phyloP scores from a whole-genome alignment of 2,888 invertebrate species.

The Calliphora vomitoria region DNA sequence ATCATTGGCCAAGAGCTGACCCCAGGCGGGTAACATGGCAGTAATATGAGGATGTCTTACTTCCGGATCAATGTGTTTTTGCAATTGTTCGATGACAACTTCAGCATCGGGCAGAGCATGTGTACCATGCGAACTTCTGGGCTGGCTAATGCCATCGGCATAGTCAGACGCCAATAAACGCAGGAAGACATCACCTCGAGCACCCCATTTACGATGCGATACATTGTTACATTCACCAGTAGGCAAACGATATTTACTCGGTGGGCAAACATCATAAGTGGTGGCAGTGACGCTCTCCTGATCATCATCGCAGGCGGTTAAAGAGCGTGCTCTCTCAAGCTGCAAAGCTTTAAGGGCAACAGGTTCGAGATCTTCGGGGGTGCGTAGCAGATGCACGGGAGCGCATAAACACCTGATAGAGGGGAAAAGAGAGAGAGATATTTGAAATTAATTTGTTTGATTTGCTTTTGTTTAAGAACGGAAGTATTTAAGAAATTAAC shows the following conservation, averaged over 20 bases:
- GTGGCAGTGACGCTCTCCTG: slow-evolving; percentile 71
- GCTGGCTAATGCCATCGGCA: slow-evolving; percentile 85
- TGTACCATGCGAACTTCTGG: slow-evolving; percentile 85
- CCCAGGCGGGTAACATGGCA: slow-evolving; percentile 92
- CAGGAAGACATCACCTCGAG: slow-evolving; percentile 91
- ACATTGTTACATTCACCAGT: slow-evolving; percentile 96
- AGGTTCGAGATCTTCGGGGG: slow-evolving; percentile 81
- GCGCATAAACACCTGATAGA: slow-evolving; percentile 79
- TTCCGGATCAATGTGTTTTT: slow-evolving; percentile 85
- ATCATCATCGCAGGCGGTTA: slow-evolving; percentile 77
- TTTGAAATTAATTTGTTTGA: neutral
- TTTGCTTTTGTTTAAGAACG: neutral
- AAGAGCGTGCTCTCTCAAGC: slow-evolving; percentile 79
- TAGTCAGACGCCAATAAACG: slow-evolving; percentile 90
- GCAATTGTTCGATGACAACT: slow-evolving; percentile 87
- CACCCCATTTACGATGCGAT: slow-evolving; percentile 93
- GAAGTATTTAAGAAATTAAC: neutral
- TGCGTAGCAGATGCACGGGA: slow-evolving; percentile 78
- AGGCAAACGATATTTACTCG: slow-evolving; percentile 92
- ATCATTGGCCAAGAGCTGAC: slow-evolving; percentile 90
- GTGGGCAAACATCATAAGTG: slow-evolving; percentile 87
- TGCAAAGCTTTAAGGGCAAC: slow-evolving; percentile 79
- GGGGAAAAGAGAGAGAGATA: neutral
- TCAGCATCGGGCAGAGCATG: slow-evolving; percentile 88
- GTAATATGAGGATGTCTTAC: slow-evolving; percentile 90